These are phyloP conservation scores for Hemicentrotus pulcherrimus DNA, from an alignment of 35 echinoderm and acorn worm genomes.

Conservation along the genomic window DNA sequence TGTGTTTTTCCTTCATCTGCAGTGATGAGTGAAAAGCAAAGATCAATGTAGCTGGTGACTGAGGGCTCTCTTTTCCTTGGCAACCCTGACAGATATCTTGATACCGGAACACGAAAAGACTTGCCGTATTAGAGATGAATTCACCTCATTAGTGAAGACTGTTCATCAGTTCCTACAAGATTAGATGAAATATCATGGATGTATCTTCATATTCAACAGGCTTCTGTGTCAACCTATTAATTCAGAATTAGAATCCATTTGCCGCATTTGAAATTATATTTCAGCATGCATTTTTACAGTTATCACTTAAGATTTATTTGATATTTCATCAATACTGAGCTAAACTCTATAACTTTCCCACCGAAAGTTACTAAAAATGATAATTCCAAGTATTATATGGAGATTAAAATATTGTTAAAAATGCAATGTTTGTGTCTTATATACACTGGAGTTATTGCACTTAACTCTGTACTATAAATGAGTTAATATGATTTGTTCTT, in stretches of 20 bases:
- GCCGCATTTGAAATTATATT: too few species aligned
- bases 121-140: not conserved
- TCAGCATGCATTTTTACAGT: too few species aligned
- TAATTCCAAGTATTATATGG: too few species aligned
- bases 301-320: too few species aligned
- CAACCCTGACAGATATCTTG: not conserved
- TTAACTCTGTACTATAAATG: constrained; percentile 1
- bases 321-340: not conserved
- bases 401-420: not conserved
- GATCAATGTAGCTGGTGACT: not conserved
- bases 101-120: not conserved
- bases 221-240: too few species aligned
- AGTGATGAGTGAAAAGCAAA: not conserved
- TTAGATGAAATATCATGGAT: too few species aligned
- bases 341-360: too few species aligned
- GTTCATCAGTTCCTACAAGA: too few species aligned
- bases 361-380: too few species aligned
- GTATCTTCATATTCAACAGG: too few species aligned
- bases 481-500: not conserved
- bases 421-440: not conserved
- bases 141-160: not conserved
- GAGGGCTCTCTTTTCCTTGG: not conserved
- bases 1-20: not conserved
- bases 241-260: too few species aligned
- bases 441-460: not conserved